Base-by-base conservation (phyloP, 37 sponge, comb jelly and placozoan genomes). In the Hormiphora californensis region DNA sequence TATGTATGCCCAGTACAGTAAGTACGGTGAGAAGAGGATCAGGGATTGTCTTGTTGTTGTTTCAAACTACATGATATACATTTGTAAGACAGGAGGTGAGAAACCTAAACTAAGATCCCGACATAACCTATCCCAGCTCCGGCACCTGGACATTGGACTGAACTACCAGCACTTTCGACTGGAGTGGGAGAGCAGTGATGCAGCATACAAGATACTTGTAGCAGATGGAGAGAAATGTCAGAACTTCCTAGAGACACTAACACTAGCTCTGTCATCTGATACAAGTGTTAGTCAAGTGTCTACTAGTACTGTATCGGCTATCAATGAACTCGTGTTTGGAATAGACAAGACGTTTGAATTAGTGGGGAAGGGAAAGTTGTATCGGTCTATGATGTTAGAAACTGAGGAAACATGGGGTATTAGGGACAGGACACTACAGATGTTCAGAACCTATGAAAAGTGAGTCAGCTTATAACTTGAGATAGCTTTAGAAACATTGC, bases 91-190 rank as follows among this genome's bases (percentile, higher is more conserved):
- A 27, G n/a, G 27, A 8, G n/a, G n/a, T 59, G 63, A 59, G 7
- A 59, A 59, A 27, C 63, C 63, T 8, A 23, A 19, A 7, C 27
- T 59, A 21, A 59, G n/a, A 59, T 59, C 63, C 27, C 17, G 63
- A 21, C 63, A 59, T 59, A 9, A 27, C 11, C 25, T 59, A 21
- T 23, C 25, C n/a, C 63, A 59, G 63, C 27, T 59, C 7, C 11
- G n/a, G 27, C 27, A 59, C 25, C 63, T 59, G 23, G 63, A 59
- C 25, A 59, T 59, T 27, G 63, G 63, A n/a, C 63, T 59, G 7
- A 59, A 59, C 63, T 59, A 59, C n/a, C 63, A 59, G 63, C 63
- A 59, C 63, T 59, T 59, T 21, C 63, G 63, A 8, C 25, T 59
- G 25, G 63, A 59, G 63, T 59, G 63, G 63, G 63, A 59, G 27